Base-by-base conservation (phyloP, 2,888 invertebrate species). In the Eurytoma californica region DNA sequence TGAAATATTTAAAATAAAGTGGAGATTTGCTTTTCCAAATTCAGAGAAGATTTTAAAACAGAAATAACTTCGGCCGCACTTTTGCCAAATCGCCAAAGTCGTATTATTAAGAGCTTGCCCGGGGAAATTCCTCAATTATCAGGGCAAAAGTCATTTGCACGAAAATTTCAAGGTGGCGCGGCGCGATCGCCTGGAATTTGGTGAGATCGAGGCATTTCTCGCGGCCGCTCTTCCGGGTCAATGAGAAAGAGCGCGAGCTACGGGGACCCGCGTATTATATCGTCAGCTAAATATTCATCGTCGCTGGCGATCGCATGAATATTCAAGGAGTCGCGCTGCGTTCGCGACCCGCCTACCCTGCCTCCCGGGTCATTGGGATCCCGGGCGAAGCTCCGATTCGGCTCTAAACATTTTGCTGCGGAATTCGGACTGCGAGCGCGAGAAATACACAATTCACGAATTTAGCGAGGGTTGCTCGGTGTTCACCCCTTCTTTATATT, bases 201-300 rank as follows among this genome's bases (percentile, higher is more conserved):
- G 53, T 18, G 39, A 68, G 39, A 53, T 16, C 69, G 49, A 12
- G n/a, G 55, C 24, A 18, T 76, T 69, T 63, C 76, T 55, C 76
- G 30, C n/a, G 39, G 58, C 28, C 58, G 60, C 14, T 63, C 73
- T 79, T 79, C 75, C 72, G 72, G 75, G 72, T 80, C 73, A 80
- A 49, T 47, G 75, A 20, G 66, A 66, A 66, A 65, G 63, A 63
- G 72, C 16, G 7, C n/a, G 49, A 53, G 49, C n/a, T 53, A 53
- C 16, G 16, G 53, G 68, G 39, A 61, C 24, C 28, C 55, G 67
- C 68, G 72, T 67, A 78, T 73, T 66, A 73, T 73, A 73, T 72
- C 73, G 73, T 55, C 67, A 30, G 49, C 66, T 81, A 81, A 78
- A 81, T 81, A 79, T 81, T 81, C 79, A 81, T 79, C 69, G 76